Percentiles rank a stretch among this genome's conserved stretches.
Evolutionary conservation across 2,113 vertebrate genomes (phyloP).

Genomic region (Clinocottus analis): DNA sequence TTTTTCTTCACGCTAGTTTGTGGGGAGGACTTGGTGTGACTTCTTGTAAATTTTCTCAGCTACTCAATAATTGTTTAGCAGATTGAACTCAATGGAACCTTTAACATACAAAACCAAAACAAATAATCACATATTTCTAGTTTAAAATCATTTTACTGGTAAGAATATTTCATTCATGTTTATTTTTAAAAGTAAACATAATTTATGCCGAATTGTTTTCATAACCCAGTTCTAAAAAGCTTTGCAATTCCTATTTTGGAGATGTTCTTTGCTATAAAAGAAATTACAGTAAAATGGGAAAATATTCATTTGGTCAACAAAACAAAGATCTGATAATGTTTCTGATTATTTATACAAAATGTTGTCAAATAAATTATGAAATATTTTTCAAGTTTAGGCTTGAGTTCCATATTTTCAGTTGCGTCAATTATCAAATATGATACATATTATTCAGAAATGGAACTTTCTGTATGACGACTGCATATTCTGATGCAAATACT

Average conservation of each 20-base stretch:
- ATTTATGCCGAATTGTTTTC: neutral
- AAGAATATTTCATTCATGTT: neutral
- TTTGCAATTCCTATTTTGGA: neutral
- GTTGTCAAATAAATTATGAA: neutral
- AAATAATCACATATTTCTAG: neutral
- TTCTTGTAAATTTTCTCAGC: too few species aligned
- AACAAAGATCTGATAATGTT: too few species aligned
- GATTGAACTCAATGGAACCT: neutral
- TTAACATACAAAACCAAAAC: neutral
- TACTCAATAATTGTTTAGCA: constrained; percentile 20
- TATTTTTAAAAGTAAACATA: neutral
- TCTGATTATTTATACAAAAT: neutral
- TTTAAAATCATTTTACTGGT: neutral
- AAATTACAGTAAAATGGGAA: too few species aligned
- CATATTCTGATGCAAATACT: neutral
- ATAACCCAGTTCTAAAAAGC: neutral
- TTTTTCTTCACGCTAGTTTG: too few species aligned
- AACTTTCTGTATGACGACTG: neutral
- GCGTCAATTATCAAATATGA: neutral
- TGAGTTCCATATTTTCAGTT: neutral
- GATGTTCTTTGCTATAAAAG: too few species aligned
- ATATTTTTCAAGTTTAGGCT: neutral
- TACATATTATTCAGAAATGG: neutral
- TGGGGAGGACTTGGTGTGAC: too few species aligned
- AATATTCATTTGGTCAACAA: too few species aligned